phyloP scores from a whole-genome alignment of 2,888 invertebrate genomes.

The Iselma pallidipennis region DNA sequence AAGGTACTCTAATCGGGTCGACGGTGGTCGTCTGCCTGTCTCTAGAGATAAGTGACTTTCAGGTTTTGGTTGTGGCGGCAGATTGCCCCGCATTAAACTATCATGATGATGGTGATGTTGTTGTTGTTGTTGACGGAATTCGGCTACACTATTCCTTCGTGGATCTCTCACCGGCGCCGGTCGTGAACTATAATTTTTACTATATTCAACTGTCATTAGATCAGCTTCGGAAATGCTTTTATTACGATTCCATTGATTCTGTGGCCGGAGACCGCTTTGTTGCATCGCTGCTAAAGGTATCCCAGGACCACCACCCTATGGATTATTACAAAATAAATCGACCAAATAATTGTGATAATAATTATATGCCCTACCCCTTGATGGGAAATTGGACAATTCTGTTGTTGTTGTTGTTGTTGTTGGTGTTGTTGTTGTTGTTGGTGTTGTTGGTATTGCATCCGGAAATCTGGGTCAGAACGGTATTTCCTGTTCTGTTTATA shows the following conservation, averaged over 20 bases:
- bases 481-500: conserved; percentile 74
- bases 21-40: conserved; percentile 57
- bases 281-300: conserved; percentile 71
- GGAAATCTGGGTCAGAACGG: conserved; percentile 85
- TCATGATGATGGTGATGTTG: conserved; percentile 22
- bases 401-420: not conserved
- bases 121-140: conserved; percentile 60
- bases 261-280: conserved; percentile 67
- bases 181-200: conserved; percentile 41
- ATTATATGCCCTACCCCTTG: conserved; percentile 46
- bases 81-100: conserved; percentile 35
- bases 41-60: conserved; percentile 66
- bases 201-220: conserved; percentile 68
- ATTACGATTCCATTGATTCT: conserved; percentile 52
- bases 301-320: conserved; percentile 47
- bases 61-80: conserved; percentile 64
- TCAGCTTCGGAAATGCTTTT: conserved; percentile 89
- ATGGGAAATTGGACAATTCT: conserved; percentile 62
- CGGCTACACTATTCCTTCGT: conserved; percentile 64
- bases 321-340: conserved; percentile 30
- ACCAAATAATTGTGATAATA: conserved; percentile 27
- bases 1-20: conserved; percentile 63
- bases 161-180: conserved; percentile 54
- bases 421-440: not conserved
- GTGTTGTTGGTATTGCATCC: conserved; percentile 57